phyloP scores from a whole-genome alignment of 2,113 vertebrate species.

The Platysteira castanea region DNA sequence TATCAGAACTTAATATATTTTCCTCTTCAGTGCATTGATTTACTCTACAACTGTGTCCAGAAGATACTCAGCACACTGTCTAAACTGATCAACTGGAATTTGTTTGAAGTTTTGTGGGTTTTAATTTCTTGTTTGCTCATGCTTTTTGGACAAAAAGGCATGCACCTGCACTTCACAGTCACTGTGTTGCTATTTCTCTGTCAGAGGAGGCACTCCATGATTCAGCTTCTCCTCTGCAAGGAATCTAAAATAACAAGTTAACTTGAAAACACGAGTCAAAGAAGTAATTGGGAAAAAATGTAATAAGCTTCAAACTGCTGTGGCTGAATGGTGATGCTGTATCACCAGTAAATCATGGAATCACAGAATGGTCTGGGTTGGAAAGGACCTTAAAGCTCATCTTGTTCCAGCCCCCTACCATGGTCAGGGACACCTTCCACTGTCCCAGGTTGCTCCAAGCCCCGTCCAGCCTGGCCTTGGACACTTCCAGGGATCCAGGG shows the following conservation, averaged over 20 bases:
- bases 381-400: neutral
- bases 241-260: neutral
- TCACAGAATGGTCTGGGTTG: neutral
- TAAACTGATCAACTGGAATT: neutral
- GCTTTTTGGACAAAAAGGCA: neutral
- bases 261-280: neutral
- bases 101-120: neutral
- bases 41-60: neutral
- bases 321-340: neutral
- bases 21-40: neutral
- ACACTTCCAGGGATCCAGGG: neutral
- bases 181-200: neutral
- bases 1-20: neutral
- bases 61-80: neutral
- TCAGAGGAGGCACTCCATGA: neutral
- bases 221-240: neutral
- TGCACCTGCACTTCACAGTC: neutral
- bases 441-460: accelerated
- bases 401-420: neutral
- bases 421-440: neutral
- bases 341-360: neutral
- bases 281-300: neutral
- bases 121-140: neutral
- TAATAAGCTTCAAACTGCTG: neutral
- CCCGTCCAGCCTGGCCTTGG: neutral